A percentile compares a stretch with the other conserved stretches of the same genome.
Conservation (phyloP, 30 jellyfish, hydroid and myxozoan genomes). For the Pseudorhiza aurosa region DNA sequence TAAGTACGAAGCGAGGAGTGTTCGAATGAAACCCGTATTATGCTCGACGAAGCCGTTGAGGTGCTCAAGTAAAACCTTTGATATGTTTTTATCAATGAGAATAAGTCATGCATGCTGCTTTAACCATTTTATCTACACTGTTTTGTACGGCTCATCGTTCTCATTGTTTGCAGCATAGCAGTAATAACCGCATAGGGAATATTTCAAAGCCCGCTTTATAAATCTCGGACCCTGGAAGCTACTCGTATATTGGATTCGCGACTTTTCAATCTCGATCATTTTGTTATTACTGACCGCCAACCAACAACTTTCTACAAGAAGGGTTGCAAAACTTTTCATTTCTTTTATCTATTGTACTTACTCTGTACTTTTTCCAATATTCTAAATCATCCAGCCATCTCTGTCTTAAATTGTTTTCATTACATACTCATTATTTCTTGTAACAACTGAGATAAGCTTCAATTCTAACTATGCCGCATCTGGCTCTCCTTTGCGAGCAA, state of each 20-base stretch:
- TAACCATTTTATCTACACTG: constrained; percentile 60
- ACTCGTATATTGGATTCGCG: constrained; percentile 26
- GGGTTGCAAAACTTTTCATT: not conserved
- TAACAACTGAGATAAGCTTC: no score
- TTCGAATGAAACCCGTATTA: constrained; percentile 64
- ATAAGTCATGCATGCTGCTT: constrained; percentile 72
- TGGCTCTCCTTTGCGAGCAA: no score
- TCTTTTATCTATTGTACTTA: no score
- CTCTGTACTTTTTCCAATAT: no score
- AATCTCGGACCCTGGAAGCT: constrained; percentile 57
- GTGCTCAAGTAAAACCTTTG: constrained; percentile 69
- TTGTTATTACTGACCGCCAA: constrained; percentile 18
- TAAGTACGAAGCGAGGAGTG: constrained; percentile 28
- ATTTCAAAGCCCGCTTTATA: constrained; percentile 45
- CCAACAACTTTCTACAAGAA: constrained; percentile 15
- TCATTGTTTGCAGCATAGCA: constrained; percentile 61
- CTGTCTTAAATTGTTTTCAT: no score
- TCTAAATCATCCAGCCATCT: no score
- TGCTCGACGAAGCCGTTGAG: constrained; percentile 57
- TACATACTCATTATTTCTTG: no score
- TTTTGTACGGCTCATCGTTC: constrained; percentile 58
- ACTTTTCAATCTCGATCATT: not conserved
- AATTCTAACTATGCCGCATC: no score
- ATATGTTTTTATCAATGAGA: constrained; percentile 66
- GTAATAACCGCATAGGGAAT: constrained; percentile 68